These are phyloP conservation scores for Sesamia inferens DNA, from an alignment of 2,888 invertebrate genomes.

Conservation along the genomic window DNA sequence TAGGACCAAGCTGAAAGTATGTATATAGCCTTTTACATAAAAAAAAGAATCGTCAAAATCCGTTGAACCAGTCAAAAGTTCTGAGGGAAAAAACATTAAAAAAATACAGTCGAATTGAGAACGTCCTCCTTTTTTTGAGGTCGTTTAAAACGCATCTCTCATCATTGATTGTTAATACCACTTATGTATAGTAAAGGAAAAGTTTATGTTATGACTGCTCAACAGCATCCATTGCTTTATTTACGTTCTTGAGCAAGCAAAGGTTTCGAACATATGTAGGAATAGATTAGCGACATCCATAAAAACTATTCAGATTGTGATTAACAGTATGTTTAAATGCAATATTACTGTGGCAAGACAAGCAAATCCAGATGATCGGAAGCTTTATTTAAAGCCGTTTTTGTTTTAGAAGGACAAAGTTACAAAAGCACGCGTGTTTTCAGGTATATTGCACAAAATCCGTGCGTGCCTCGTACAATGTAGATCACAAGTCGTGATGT, in stretches of 20 bases:
- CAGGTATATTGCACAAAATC: conserved; percentile 24
- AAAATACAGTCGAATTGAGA: no score
- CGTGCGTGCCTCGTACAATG: conserved; percentile 42
- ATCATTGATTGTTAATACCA: no score
- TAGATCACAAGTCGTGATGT: conserved; percentile 53
- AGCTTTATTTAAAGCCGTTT: background rate
- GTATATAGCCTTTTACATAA: no score
- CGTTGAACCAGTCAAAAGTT: no score
- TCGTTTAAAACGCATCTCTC: no score
- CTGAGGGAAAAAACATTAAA: no score
- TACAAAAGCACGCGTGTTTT: conserved; percentile 29
- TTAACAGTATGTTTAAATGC: no score
- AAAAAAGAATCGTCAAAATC: no score
- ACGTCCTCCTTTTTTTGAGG: no score
- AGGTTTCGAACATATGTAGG: background rate
- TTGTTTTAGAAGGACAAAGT: conserved; percentile 1
- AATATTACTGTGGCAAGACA: background rate
- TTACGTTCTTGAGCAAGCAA: background rate
- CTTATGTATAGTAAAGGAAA: background rate
- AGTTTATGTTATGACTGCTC: background rate
- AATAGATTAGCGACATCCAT: background rate
- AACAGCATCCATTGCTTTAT: background rate
- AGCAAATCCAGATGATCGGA: background rate
- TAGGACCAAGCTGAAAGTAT: no score
- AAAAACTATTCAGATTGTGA: background rate